Base-by-base conservation (phyloP, 2,888 invertebrate species). In the Hirtodrosophila histrioides region DNA sequence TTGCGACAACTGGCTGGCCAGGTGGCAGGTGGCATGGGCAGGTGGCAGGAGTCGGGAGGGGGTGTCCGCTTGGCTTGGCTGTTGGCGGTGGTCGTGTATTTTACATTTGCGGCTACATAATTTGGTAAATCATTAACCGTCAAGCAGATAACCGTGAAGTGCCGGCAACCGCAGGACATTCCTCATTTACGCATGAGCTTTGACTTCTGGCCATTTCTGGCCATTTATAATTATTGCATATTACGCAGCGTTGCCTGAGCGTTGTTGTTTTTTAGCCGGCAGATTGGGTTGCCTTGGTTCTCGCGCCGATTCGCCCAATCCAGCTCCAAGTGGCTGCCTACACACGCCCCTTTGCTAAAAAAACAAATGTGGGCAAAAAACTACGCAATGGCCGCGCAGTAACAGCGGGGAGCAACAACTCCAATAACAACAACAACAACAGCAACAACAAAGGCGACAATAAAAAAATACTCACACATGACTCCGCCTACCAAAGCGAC, bases 61-160 rank as follows among this genome's bases (percentile, higher is more conserved):
- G 17, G 17, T 1, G 2, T 17, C 17, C 1, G 17, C 17, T 17
- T 17, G 17, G 17, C 17, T 17, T 17, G 17, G 17, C 17, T 11
- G 17, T 33, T 45, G 71, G 54, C 51, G 44, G 27, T 3, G 50
- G 69, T 62, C 58, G 69, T 78, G 63, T 79, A 85, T 85, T 85
- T 82, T 75, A 85, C 86, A 85, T 83, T 84, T 85, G 85, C 56
- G 86, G 85, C 82, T 71, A 69, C 75, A 84, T 86, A 86, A 85
- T 84, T 85, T 85, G 86, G 86, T 86, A 75, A 85, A 85, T 84
- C 79, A 85, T 85, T 85, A 85, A 85, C 78, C 69, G 61, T 65
- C 71, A 64, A 66, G 83, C 80, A 65, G 75, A 75, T 55, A 75
- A 75, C 80, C 78, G 83, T 72, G 83, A 82, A 75, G 70, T 71